Evolutionary conservation across 2,888 invertebrate genomes (phyloP).

Genomic region (Enoplolaimus lenunculus): DNA sequence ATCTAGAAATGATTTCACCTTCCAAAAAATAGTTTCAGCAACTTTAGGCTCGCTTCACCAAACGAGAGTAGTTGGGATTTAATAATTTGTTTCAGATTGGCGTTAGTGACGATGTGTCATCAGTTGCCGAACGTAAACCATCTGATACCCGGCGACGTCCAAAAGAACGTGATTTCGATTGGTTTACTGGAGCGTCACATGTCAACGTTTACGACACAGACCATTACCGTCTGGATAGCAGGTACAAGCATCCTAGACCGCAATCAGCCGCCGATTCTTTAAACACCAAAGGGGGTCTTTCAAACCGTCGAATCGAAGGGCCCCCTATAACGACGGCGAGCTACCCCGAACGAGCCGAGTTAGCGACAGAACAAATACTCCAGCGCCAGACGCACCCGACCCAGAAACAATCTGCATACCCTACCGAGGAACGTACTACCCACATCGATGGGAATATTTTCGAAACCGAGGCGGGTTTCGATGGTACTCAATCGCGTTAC

Average conservation of each 20-base stretch:
- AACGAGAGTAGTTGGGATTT: no score
- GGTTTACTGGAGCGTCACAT: background rate
- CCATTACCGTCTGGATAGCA: background rate
- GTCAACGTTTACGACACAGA: background rate
- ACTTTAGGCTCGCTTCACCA: no score
- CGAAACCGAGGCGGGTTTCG: background rate
- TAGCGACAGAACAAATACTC: no score
- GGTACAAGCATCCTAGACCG: background rate
- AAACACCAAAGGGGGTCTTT: background rate
- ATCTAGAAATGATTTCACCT: no score
- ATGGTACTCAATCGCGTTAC: background rate
- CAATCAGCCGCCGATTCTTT: no score
- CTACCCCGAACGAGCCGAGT: background rate
- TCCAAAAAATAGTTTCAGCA: no score
- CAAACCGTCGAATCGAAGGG: background rate
- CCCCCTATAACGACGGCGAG: background rate
- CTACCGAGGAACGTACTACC: background rate
- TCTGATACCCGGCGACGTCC: no score
- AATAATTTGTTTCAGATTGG: no score
- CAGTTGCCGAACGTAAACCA: no score
- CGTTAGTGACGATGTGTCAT: no score
- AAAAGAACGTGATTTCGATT: background rate
- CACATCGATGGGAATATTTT: background rate
- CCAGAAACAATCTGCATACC: background rate
- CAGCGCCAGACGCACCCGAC: no score